A percentile compares a stretch with the other conserved stretches of the same genome.
These are phyloP conservation scores for Rhegmatorhina hoffmannsi DNA, from an alignment of 2,113 vertebrate species.

Conservation along the genomic window DNA sequence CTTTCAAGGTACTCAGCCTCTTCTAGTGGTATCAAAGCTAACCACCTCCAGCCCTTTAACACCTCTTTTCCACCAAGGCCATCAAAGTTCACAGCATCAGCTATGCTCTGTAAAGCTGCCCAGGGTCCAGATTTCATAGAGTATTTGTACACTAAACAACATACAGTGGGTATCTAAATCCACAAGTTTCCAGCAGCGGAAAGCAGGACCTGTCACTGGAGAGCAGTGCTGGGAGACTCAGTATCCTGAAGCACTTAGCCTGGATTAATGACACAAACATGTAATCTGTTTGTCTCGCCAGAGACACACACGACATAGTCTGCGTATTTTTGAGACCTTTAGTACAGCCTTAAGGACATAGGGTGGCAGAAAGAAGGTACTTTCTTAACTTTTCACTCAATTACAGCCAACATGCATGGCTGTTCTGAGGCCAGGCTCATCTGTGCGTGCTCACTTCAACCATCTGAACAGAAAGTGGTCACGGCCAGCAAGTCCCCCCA, in stretches of 20 bases:
- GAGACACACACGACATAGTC: rapidly evolving
- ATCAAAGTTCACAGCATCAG: background rate
- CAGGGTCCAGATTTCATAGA: background rate
- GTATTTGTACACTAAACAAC: background rate
- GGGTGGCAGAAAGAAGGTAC: background rate
- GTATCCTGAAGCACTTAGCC: background rate
- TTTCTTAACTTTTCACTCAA: background rate
- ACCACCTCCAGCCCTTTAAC: background rate
- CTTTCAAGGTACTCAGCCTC: background rate
- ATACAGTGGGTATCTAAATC: background rate
- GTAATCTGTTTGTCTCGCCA: background rate
- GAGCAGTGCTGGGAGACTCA: rapidly evolving
- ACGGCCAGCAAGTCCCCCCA: background rate
- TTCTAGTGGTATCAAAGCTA: background rate
- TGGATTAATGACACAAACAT: background rate
- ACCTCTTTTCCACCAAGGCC: background rate
- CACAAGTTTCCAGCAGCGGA: background rate
- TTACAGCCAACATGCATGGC: rapidly evolving
- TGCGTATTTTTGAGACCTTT: background rate
- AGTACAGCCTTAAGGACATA: background rate
- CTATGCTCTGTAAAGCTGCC: background rate
- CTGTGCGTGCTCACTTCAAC: background rate
- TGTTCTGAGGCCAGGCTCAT: background rate
- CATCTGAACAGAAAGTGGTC: background rate
- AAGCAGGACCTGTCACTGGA: background rate